Conservation (phyloP, 1,140 invertebrate genomes). For the Drosophila kanapiae region DNA sequence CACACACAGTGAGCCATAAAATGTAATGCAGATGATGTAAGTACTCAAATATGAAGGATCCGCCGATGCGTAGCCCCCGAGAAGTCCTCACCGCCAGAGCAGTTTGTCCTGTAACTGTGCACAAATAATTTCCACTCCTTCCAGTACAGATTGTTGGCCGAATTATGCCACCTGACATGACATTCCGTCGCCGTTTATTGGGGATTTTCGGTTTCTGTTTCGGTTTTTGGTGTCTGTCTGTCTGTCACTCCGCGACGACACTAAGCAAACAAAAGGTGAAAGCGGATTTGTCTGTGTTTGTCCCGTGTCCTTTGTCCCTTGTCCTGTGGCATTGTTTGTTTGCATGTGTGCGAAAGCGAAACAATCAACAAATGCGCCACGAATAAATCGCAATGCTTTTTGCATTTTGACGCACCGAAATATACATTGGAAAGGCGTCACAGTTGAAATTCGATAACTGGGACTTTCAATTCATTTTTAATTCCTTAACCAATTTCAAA, state of each 20-base stretch:
- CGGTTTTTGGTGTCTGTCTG: constrained; percentile 9
- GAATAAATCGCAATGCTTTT: constrained; percentile 59
- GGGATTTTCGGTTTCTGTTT: constrained; percentile 45
- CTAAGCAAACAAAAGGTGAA: constrained; percentile 44
- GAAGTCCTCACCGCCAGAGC: constrained; percentile 20
- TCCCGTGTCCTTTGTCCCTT: constrained; percentile 26
- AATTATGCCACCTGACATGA: constrained; percentile 51
- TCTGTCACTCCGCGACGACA: constrained; percentile 20
- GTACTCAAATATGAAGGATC: constrained; percentile 61
- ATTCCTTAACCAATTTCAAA: neutral
- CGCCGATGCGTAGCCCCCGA: constrained; percentile 47
- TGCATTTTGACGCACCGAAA: constrained; percentile 30
- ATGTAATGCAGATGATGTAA: constrained; percentile 78
- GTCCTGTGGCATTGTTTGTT: constrained; percentile 34
- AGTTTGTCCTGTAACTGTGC: constrained; percentile 5
- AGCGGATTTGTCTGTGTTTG: constrained; percentile 43
- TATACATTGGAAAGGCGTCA: neutral
- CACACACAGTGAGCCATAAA: constrained; percentile 64
- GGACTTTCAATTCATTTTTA: neutral
- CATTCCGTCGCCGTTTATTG: constrained; percentile 41
- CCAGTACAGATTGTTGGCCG: neutral
- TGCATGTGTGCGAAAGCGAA: constrained; percentile 40
- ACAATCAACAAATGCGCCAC: constrained; percentile 64
- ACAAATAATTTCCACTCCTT: neutral
- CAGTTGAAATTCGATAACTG: neutral